These are phyloP conservation scores for Hypomecis punctinalis DNA, from an alignment of 2,888 invertebrate species.

Conservation along the genomic window DNA sequence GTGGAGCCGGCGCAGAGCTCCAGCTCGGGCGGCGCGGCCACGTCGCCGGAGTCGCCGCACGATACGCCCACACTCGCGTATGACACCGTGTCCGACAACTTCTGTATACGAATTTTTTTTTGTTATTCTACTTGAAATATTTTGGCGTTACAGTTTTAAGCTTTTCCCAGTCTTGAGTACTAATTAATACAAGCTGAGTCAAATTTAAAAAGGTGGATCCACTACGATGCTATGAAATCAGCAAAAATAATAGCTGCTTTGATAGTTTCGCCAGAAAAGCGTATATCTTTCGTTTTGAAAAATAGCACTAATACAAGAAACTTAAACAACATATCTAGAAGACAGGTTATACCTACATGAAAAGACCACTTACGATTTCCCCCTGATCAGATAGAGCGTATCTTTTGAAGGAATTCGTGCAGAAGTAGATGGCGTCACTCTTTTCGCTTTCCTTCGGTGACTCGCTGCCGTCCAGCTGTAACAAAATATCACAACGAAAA, in stretches of 20 bases:
- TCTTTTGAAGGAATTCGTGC: conserved; percentile 79
- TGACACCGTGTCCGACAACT: conserved; percentile 52
- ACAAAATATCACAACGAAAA: conserved; percentile 10
- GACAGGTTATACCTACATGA: too few species aligned
- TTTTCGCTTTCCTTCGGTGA: conserved; percentile 37
- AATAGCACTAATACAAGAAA: too few species aligned
- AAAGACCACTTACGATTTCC: conserved; percentile 64
- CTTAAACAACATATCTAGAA: too few species aligned
- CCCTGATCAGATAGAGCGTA: conserved; percentile 62
- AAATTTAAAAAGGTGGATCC: too few species aligned
- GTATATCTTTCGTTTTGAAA: too few species aligned
- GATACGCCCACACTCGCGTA: conserved; percentile 61
- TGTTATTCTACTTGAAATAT: too few species aligned
- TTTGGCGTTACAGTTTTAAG: too few species aligned
- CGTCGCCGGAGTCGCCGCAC: conserved; percentile 61
- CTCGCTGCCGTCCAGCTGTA: conserved; percentile 58
- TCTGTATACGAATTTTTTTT: conserved; percentile 43
- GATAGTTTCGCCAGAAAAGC: too few species aligned
- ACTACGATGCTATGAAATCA: too few species aligned
- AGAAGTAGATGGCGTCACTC: conserved; percentile 67
- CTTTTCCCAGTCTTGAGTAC: too few species aligned
- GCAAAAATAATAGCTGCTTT: too few species aligned
- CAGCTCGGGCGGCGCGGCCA: conserved; percentile 22
- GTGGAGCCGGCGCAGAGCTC: conserved; percentile 40
- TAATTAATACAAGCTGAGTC: too few species aligned